phyloP scores from a whole-genome alignment of 1,140 invertebrate species.

The Meloidogyne exigua region DNA sequence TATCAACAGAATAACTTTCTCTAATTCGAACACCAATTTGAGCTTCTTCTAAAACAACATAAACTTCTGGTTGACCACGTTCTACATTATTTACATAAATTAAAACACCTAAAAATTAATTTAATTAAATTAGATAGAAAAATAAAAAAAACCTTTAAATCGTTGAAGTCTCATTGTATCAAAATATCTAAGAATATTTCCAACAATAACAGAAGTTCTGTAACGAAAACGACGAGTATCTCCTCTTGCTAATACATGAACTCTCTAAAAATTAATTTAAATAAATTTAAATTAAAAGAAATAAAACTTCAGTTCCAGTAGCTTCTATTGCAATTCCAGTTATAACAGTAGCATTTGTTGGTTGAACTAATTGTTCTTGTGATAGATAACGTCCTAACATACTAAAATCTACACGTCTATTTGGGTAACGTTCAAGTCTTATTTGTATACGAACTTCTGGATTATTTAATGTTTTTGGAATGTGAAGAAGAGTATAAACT shows the following conservation, averaged over 20 bases:
- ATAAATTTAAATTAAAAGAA: too few species aligned
- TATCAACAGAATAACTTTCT: slow-evolving; percentile 60
- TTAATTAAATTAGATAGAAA: slow-evolving; percentile 17
- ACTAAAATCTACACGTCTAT: slow-evolving; percentile 59
- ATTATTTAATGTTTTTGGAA: slow-evolving; percentile 56
- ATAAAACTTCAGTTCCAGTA: slow-evolving; percentile 50
- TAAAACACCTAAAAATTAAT: slow-evolving; percentile 51
- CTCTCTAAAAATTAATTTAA: slow-evolving; percentile 36
- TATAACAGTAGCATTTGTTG: slow-evolving; percentile 63
- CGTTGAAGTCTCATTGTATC: slow-evolving; percentile 62
- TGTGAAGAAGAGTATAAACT: slow-evolving; percentile 60
- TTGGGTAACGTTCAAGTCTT: slow-evolving; percentile 60
- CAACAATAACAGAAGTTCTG: slow-evolving; percentile 60
- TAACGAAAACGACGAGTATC: slow-evolving; percentile 63
- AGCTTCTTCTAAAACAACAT: slow-evolving; percentile 63
- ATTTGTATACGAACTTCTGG: slow-evolving; percentile 63
- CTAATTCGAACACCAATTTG: slow-evolving; percentile 62
- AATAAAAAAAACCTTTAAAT: slow-evolving; percentile 51
- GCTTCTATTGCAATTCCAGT: slow-evolving; percentile 57
- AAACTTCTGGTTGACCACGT: slow-evolving; percentile 61
- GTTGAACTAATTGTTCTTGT: slow-evolving; percentile 61
- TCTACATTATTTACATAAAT: slow-evolving; percentile 64
- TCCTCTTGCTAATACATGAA: slow-evolving; percentile 59
- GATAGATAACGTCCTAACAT: slow-evolving; percentile 57
- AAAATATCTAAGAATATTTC: slow-evolving; percentile 63